A percentile compares a stretch with the other conserved stretches of the same genome.
phyloP scores from a whole-genome alignment of 1,140 invertebrate genomes.

The Drosophila nigrodunni region DNA sequence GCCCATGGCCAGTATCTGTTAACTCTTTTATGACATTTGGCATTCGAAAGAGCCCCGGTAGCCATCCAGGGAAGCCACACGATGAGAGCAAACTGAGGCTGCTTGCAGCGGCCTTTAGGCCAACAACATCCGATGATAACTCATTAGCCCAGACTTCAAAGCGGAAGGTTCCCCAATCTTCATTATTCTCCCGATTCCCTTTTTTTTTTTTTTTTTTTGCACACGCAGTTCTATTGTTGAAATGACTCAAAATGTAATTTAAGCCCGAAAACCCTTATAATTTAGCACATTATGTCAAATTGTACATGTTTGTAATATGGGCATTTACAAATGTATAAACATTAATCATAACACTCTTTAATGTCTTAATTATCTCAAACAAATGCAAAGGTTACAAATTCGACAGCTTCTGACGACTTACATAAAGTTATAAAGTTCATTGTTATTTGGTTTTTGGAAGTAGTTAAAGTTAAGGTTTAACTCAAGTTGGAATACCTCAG shows the following conservation, averaged over 20 bases:
- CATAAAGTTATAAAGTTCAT: not conserved
- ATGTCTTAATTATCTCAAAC: constrained; percentile 13
- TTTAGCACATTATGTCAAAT: constrained; percentile 27
- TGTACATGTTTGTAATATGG: constrained; percentile 6
- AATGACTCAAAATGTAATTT: constrained; percentile 34
- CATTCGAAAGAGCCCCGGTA: constrained; percentile 4
- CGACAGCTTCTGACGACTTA: not conserved
- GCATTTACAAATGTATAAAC: constrained; percentile 4
- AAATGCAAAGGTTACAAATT: not conserved
- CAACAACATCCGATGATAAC: constrained; percentile 52
- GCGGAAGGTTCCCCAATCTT: constrained; percentile 18
- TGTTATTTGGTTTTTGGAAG: not conserved
- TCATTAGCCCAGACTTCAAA: constrained; percentile 42
- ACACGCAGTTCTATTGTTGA: constrained; percentile 15
- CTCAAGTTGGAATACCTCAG: too few species aligned
- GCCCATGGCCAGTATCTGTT: not conserved
- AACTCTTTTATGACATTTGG: too few species aligned
- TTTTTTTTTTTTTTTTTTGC: too few species aligned
- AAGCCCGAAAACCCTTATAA: constrained; percentile 1
- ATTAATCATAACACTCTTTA: constrained; percentile 25
- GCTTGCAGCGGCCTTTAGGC: constrained; percentile 24
- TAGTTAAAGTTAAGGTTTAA: not conserved
- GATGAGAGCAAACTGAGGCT: constrained; percentile 13
- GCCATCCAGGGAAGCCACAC: constrained; percentile 14
- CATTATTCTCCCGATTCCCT: not conserved